These are phyloP conservation scores for Tachyglossus aculeatus DNA, from an alignment of 2,797 vertebrate genomes.

Conservation along the genomic window DNA sequence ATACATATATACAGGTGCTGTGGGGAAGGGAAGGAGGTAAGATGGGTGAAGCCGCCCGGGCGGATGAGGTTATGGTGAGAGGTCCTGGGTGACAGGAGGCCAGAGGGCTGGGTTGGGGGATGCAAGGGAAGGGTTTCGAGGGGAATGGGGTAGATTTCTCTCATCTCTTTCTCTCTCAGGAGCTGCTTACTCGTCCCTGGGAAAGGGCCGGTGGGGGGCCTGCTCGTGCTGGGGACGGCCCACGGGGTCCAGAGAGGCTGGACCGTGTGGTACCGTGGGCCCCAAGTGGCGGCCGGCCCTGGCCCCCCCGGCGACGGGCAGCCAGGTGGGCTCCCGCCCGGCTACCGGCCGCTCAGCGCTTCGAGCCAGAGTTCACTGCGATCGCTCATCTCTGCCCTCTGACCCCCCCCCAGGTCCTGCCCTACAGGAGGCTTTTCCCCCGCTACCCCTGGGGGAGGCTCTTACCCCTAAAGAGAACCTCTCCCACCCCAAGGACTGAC, in stretches of 20 bases:
- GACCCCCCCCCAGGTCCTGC: slow-evolving; percentile 22
- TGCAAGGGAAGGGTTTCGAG: background rate
- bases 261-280: slow-evolving; percentile 64
- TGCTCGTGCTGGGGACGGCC: slow-evolving; percentile 36
- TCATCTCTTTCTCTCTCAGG: slow-evolving; percentile 49
- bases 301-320: slow-evolving; percentile 32
- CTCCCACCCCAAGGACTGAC: no score
- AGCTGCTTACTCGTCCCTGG: slow-evolving; percentile 61
- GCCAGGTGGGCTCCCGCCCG: slow-evolving; percentile 31
- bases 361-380: slow-evolving; percentile 69
- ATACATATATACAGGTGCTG: no score
- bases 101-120: background rate
- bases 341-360: slow-evolving; percentile 56
- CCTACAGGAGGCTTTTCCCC: background rate
- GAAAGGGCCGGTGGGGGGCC: slow-evolving; percentile 35
- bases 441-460: no score
- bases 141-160: background rate
- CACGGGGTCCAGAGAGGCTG: slow-evolving; percentile 43
- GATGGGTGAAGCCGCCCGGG: background rate
- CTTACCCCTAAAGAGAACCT: no score
- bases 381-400: slow-evolving; percentile 69
- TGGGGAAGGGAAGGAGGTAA: no score
- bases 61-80: background rate
- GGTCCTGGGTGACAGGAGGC: background rate
- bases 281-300: slow-evolving; percentile 52